phyloP scores from a whole-genome alignment of 37 sponge, comb jelly and placozoan genomes.

The Corticium candelabrum region DNA sequence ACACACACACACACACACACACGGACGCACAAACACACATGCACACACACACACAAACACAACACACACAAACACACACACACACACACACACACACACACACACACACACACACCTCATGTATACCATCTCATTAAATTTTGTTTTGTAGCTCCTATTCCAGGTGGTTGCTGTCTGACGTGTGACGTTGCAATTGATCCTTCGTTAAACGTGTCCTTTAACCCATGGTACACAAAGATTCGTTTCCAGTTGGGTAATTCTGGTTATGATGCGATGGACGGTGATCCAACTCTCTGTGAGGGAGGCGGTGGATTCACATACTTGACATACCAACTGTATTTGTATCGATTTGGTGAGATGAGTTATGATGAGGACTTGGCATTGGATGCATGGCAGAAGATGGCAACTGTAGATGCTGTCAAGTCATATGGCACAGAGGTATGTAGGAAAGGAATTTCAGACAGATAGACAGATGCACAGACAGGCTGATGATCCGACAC shows the following conservation, averaged over 20 bases:
- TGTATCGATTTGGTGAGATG: neutral
- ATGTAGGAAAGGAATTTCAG: neutral
- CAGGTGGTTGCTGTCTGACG: slow-evolving; percentile 5
- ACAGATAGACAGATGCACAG: too few relatives aligned
- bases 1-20: too few relatives aligned
- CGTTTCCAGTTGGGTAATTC: neutral
- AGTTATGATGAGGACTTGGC: neutral
- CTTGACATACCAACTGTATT: neutral
- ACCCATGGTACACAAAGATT: neutral
- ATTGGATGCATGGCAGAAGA: neutral
- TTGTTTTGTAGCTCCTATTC: slow-evolving; percentile 8
- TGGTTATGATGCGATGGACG: neutral
- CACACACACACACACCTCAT: too few relatives aligned
- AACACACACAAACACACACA: too few relatives aligned
- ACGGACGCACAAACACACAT: too few relatives aligned
- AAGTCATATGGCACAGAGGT: neutral
- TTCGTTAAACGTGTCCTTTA: neutral
- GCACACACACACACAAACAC: too few relatives aligned
- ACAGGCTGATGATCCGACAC: too few relatives aligned
- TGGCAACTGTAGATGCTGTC: neutral
- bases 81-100: too few relatives aligned
- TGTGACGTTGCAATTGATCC: neutral
- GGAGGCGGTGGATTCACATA: neutral
- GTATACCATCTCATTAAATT: too few relatives aligned
- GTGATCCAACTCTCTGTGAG: neutral